Evolutionary conservation across 2,888 invertebrate species (phyloP), one percentile per base, ranked within the genome.

Genomic region (Hyles lineata): DNA sequence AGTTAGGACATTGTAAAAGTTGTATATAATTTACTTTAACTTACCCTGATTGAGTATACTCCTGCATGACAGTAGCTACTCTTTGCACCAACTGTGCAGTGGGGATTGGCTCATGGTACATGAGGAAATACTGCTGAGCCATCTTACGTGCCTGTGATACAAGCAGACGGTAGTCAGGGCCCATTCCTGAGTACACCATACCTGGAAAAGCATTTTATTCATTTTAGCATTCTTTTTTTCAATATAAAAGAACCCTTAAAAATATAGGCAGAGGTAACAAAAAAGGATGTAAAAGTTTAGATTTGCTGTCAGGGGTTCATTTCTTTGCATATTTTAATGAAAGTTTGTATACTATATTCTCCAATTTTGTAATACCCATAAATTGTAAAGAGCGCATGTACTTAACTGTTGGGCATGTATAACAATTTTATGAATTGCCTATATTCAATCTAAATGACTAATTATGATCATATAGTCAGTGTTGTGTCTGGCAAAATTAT

Each of bases 21-120:
- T 9, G 9, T 4, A 19, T 55, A 19, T 2, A 17, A 17, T 19
- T 52, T 35, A 35, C 9, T 52, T 55, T 19, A 55, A 74, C 89
- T 90, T 86, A 97, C 97, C 99, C 99, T 1, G 99, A 99, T 90
- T 99, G 99, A 9, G 99, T 99, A 88, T 99, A 99, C 90, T 99
- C 99, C 92, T 99, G 99, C 99, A 99, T 99, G 35, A 99, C 97
- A 73, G 98, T 97, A 29, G 99, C 99, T 1, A 99, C 97, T 77
- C 98, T 95, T 90, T 99, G 99, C 69, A 99, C 99, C 21, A 99
- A 95, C 90, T 99, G 99, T 0, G 98, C 97, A 0, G 99, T 99
- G 0, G 99, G 99, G 83, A 99, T 99, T 0, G 98, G 97, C 91
- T 99, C 99, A 75, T 97, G 97, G 90, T 99, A 99, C 80, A 97